Base-by-base conservation (phyloP, 2,888 invertebrate genomes). In the Merodon equestris region DNA sequence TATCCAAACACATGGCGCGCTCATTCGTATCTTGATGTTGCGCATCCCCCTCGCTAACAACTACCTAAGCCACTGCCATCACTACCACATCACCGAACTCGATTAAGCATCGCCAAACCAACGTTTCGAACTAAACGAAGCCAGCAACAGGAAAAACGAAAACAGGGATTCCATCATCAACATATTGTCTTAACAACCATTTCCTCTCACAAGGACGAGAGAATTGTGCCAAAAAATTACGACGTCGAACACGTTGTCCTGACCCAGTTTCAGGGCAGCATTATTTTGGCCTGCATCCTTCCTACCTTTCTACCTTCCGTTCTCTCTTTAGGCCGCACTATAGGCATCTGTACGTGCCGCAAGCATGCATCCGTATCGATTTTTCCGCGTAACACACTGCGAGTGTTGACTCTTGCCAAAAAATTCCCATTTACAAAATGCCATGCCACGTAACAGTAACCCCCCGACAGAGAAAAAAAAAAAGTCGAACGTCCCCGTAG, bases 241-340 rank as follows among this genome's bases (percentile, higher is more conserved):
- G 53, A 54, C 68, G 51, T 54, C 67, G 60, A 51, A 48, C 47
- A 17, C 42, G 50, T 61, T 68, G 45, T 79, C 63, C 73, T 79
- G 77, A 79, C 77, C 77, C 63, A 79, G 54, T 79, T 57, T 54
- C 27, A 18, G 27, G 36, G 63, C 14, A 9, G 61, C 42, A 45
- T 68, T 68, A 57, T 44, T 27, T 68, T 79, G 77, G 73, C 77
- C 77, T 73, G 73, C 63, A 73, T 73, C 73, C 67, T 68, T 27
- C 27, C n/a, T 18, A 19, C 27, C 27, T 27, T 27, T 27, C 27
- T 38, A 27, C 27, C 27, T 27, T 27, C 27, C n/a, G n/a, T n/a
- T n/a, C n/a, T n/a, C n/a, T n/a, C n/a, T n/a, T n/a, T n/a, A n/a
- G n/a, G n/a, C n/a, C n/a, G n/a, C n/a, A n/a, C n/a, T 2, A 27